Conservation (phyloP, 1,140 invertebrate species). For the Ephestia elutella region DNA sequence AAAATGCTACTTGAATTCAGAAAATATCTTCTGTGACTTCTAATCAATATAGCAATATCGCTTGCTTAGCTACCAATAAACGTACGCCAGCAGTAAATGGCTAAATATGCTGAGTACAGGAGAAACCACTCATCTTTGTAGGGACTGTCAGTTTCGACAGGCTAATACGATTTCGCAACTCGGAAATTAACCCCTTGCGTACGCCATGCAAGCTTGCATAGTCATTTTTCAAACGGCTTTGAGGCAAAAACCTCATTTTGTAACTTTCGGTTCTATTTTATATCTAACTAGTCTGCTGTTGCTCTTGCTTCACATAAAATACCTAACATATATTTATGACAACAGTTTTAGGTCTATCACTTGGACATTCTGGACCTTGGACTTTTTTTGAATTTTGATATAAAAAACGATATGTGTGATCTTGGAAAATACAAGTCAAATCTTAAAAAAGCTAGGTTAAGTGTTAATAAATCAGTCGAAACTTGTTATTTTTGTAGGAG, state of each 20-base stretch:
- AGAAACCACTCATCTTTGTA: constrained; percentile 10
- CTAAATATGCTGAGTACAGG: constrained; percentile 9
- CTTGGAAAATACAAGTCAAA: too few relatives aligned
- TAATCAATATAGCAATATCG: neutral
- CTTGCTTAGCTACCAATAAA: neutral
- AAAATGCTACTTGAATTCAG: neutral
- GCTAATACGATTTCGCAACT: constrained; percentile 12
- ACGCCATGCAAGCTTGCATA: constrained; percentile 7
- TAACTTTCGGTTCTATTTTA: neutral
- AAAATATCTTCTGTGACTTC: neutral
- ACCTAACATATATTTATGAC: too few relatives aligned
- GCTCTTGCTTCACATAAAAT: too few relatives aligned
- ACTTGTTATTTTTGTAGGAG: neutral
- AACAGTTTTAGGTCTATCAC: too few relatives aligned
- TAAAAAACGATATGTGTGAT: too few relatives aligned
- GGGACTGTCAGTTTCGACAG: constrained; percentile 10
- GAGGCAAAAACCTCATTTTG: constrained; percentile 1
- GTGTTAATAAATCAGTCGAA: too few relatives aligned
- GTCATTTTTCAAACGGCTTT: constrained; percentile 8
- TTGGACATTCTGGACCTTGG: too few relatives aligned
- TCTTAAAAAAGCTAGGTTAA: too few relatives aligned
- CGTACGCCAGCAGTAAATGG: neutral
- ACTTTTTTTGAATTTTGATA: too few relatives aligned
- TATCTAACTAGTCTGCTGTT: neutral
- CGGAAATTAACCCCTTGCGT: constrained; percentile 11